Evolutionary conservation across 2,888 invertebrate genomes (phyloP), one percentile per base, ranked within the genome.

Genomic region (Mongoloraphidia duomilia): DNA sequence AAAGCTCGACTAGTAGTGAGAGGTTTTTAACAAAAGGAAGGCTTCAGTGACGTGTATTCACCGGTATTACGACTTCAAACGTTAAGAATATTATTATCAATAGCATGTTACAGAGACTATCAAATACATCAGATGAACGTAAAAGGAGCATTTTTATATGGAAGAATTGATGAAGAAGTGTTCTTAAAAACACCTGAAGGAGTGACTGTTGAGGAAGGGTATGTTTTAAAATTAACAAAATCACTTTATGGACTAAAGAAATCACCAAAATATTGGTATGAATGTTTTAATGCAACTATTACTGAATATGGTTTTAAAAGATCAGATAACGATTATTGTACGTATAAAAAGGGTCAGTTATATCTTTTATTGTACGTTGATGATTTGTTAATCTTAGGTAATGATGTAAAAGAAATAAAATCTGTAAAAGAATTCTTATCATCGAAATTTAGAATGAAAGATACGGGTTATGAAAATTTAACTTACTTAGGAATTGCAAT

Each of bases 71-170:
- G 44, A 41, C 48, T 53, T 34, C 42, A 51, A 45, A 53, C 50
- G 10, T 47, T 54, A 17, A 47, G 52, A 49, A 49, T 54, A 40
- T 41, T 54, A 38, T 47, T 54, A 46, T 53, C 54, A 3, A 41
- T 54, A 14, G 50, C 52, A 44, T n/a, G n/a, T n/a, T n/a, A n/a
- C n/a, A n/a, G n/a, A n/a, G n/a, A n/a, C n/a, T n/a, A n/a, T n/a
- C n/a, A 44, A 35, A 46, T 56, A 9, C 45, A 55, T 41, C 57
- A 58, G 46, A 51, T 55, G 53, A 56, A 58, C 49, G 55, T 58
- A 1, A 50, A 50, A 39, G 46, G 52, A 47, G 58, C 57, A 9
- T 58, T 58, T 50, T 41, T 58, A 34, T 46, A 58, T 49, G 55
- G 56, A n/a, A 49, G 53, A 8, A 56, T 59, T 59, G n/a, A n/a